Conservation (phyloP, 2,113 vertebrate species). For the Cyrtonyx montezumae region DNA sequence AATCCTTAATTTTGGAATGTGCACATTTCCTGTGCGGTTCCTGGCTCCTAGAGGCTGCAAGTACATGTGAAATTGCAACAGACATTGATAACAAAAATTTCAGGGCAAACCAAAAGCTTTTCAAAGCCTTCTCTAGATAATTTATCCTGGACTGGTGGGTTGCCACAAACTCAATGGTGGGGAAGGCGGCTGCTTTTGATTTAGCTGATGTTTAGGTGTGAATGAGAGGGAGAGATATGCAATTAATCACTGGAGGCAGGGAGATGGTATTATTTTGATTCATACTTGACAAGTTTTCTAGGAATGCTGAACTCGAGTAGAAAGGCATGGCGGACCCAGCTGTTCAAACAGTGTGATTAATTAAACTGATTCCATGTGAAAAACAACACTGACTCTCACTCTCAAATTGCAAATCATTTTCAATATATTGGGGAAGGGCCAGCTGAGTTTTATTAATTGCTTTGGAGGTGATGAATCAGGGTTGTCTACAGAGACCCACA, state of each 20-base stretch:
- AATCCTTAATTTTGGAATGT: conserved; percentile 59
- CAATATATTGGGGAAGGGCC: conserved; percentile 75
- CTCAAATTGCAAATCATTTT: conserved; percentile 80
- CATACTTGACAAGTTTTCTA: conserved; percentile 82
- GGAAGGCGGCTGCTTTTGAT: conserved; percentile 72
- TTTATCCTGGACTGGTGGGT: conserved; percentile 47
- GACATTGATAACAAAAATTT: conserved; percentile 30
- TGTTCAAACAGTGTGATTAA: conserved; percentile 99
- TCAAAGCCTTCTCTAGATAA: conserved; percentile 48
- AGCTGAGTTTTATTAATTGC: conserved; percentile 73
- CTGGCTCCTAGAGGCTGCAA: conserved; percentile 42
- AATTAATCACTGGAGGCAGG: conserved; percentile 73
- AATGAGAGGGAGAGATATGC: conserved; percentile 77
- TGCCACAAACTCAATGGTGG: conserved; percentile 8
- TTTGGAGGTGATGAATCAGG: conserved; percentile 73
- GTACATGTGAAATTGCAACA: conserved; percentile 52
- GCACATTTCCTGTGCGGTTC: conserved; percentile 44
- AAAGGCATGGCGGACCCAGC: conserved; percentile 87
- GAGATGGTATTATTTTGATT: conserved; percentile 85
- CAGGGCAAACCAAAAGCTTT: conserved; percentile 50
- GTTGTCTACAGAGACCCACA: conserved; percentile 59
- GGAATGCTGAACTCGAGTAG: conserved; percentile 79
- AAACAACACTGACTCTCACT: conserved; percentile 86
- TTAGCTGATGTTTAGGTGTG: conserved; percentile 80
- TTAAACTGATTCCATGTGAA: conserved; percentile 97